These are phyloP conservation scores for Ectemnius cavifrons DNA, from an alignment of 2,888 invertebrate species.

Conservation along the genomic window DNA sequence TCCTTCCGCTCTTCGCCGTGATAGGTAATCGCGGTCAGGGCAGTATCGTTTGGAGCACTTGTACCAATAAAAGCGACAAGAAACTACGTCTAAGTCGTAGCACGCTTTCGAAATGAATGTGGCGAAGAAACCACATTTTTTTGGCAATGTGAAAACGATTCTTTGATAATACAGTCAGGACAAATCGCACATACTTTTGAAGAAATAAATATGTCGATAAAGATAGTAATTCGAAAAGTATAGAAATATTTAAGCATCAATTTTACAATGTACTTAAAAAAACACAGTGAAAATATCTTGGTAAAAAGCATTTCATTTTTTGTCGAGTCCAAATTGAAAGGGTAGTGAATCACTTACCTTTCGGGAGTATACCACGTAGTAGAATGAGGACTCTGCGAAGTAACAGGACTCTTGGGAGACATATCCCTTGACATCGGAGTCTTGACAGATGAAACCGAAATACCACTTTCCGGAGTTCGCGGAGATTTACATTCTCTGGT, in stretches of 20 bases:
- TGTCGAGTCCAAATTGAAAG: too few relatives aligned
- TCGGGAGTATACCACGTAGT: slow-evolving; percentile 35
- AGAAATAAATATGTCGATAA: too few relatives aligned
- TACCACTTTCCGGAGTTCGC: slow-evolving; percentile 35
- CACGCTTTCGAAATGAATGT: too few relatives aligned
- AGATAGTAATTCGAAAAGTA: too few relatives aligned
- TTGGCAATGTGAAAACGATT: background rate
- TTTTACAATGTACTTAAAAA: too few relatives aligned
- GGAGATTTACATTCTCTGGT: slow-evolving; percentile 40
- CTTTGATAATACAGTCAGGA: background rate
- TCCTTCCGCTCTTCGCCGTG: slow-evolving; percentile 11
- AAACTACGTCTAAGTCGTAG: background rate
- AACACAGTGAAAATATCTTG: too few relatives aligned
- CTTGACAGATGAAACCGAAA: slow-evolving; percentile 34
- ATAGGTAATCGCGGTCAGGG: slow-evolving; percentile 22
- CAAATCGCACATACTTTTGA: background rate
- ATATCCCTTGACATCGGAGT: slow-evolving; percentile 7
- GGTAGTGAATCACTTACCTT: slow-evolving; percentile 40
- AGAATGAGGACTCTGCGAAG: slow-evolving; percentile 22
- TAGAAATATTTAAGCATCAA: too few relatives aligned
- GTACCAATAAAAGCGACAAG: background rate
- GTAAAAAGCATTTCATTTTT: too few relatives aligned
- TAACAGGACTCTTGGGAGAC: slow-evolving; percentile 33
- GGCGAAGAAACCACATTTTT: background rate
- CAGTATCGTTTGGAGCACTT: slow-evolving; percentile 1